phyloP scores from a whole-genome alignment of 2,888 invertebrate species.

The Altica lythri region DNA sequence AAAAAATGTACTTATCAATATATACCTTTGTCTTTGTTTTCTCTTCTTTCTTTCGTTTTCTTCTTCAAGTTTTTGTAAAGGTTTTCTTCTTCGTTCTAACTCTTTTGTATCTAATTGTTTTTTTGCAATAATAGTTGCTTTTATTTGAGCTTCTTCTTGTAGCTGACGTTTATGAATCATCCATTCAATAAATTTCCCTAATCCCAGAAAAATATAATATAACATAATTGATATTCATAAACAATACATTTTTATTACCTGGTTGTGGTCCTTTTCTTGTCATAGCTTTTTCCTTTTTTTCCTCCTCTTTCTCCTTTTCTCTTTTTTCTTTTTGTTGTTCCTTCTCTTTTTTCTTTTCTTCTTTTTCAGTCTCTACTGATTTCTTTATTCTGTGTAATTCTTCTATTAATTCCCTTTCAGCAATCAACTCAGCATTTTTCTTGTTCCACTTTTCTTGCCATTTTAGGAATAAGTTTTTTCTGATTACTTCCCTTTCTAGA shows the following conservation, averaged over 20 bases:
- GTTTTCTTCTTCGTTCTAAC: conserved; percentile 65
- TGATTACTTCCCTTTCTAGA: conserved; percentile 61
- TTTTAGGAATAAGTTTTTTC: conserved; percentile 59
- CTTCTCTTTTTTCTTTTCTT: conserved; percentile 2
- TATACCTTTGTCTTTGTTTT: conserved; percentile 57
- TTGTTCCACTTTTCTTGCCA: conserved; percentile 69
- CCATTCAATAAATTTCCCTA: conserved; percentile 46
- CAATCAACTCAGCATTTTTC: conserved; percentile 52
- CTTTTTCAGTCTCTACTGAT: conserved; percentile 56
- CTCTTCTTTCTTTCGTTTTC: conserved; percentile 64
- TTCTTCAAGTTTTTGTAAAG: conserved; percentile 63
- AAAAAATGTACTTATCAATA: not conserved
- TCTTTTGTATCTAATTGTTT: conserved; percentile 67
- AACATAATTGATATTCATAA: not conserved
- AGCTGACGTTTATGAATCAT: conserved; percentile 60
- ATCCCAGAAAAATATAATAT: conserved; percentile 23
- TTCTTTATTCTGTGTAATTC: conserved; percentile 56
- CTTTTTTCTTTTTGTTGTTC: not conserved
- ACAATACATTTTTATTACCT: no score
- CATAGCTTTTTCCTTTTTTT: not conserved
- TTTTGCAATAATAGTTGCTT: conserved; percentile 66
- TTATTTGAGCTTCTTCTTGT: conserved; percentile 67
- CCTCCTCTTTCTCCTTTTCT: not conserved
- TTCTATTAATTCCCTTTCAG: conserved; percentile 44
- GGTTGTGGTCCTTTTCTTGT: no score